A percentile compares a stretch with the other conserved stretches of the same genome.
phyloP scores from a whole-genome alignment of 2,113 vertebrate species.

The Odocoileus virginianus region DNA sequence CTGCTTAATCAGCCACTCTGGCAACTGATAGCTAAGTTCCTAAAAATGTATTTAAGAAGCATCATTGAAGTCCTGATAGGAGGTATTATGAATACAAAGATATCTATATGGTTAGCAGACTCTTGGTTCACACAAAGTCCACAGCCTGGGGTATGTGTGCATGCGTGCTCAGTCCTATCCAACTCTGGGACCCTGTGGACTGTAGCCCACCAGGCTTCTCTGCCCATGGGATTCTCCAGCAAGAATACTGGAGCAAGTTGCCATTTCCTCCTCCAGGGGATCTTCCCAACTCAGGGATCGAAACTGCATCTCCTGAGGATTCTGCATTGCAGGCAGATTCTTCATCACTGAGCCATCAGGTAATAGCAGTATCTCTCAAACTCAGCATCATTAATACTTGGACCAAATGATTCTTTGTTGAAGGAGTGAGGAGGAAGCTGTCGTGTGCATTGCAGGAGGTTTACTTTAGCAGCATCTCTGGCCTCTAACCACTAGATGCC shows the following conservation, averaged over 20 bases:
- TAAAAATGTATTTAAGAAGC: neutral
- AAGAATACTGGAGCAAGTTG: neutral
- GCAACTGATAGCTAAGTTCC: neutral
- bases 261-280: neutral
- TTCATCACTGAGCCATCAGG: neutral
- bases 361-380: neutral
- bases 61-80: neutral
- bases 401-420: neutral
- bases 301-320: neutral
- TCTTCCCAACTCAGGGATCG: neutral
- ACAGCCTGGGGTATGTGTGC: neutral
- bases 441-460: fast-evolving
- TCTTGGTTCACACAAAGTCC: neutral
- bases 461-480: neutral
- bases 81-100: neutral
- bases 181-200: neutral
- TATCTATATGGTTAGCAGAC: fast-evolving
- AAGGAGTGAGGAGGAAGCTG: neutral
- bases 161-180: fast-evolving
- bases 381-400: neutral
- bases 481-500: neutral
- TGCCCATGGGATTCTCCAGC: neutral
- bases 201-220: neutral
- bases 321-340: neutral
- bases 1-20: neutral